Base-by-base conservation (phyloP, 2,113 vertebrate species). In the Trachemys scripta region DNA sequence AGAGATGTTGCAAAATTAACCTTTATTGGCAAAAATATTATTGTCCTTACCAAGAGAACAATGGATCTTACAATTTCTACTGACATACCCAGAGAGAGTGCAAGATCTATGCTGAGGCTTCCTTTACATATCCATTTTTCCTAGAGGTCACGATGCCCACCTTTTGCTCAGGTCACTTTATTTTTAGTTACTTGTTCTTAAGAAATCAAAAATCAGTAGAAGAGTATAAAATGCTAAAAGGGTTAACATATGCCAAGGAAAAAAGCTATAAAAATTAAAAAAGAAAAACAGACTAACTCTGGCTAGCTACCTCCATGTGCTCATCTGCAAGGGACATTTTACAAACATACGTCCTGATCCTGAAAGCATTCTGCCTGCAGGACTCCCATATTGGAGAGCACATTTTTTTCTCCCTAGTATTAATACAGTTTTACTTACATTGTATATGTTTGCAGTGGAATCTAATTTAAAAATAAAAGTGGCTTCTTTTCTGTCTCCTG, bases 111-210 rank as follows among this genome's bases (percentile, higher is more conserved):
- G 90, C 2, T n/a, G 53, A 31, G 7, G 1, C 31, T 78, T 72
- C 50, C 17, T 90, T 42, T 38, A 79, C 7, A 69, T 42, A 45
- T 89, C 57, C 83, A 8, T 72, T 90, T 12, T 85, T 90, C 22
- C 42, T 54, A 49, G 69, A 59, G 12, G n/a, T 20, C 20, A 42
- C 0, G 0, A 35, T 90, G 20, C 51, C 56, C 50, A 88, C 1
- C 1, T 2, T 90, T 93, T 75, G 8, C 69, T 83, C 19, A 83
- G 27, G 31, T 87, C 53, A 19, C 78, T 56, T 38, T 29, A 1
- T 83, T 86, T 38, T 3, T 91, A 50, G 17, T 72, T 91, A n/a
- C 2, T 59, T 11, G 45, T 14, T 0, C 0, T 81, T 17, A 12
- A 4, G 59, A 24, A 42, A n/a, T 53, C 56, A 84, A 49, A 45